Percentiles rank a stretch among this genome's conserved stretches.
These are phyloP conservation scores for Teleopsis dalmanni DNA, from an alignment of 1,140 invertebrate species.

Conservation along the genomic window DNA sequence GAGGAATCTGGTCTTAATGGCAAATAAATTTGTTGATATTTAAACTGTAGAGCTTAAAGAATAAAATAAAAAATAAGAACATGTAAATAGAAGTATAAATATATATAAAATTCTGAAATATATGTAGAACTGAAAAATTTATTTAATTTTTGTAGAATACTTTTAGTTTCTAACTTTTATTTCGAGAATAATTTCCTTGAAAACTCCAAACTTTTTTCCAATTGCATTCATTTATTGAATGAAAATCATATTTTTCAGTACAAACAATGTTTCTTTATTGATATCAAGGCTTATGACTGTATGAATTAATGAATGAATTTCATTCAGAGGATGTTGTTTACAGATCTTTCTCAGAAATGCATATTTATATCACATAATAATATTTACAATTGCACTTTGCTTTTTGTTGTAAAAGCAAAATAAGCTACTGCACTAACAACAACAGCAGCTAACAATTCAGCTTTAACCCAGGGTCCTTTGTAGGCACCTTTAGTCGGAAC, in stretches of 20 bases:
- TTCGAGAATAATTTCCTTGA: too few relatives aligned
- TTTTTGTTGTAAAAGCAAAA: constrained; percentile 75
- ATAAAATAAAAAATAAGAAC: too few relatives aligned
- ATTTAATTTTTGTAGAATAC: background rate
- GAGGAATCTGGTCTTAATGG: constrained; percentile 35
- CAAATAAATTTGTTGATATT: constrained; percentile 2
- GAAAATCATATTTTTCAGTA: too few relatives aligned
- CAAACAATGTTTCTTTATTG: too few relatives aligned
- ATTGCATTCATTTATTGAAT: too few relatives aligned
- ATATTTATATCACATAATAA: background rate
- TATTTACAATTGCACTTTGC: constrained; percentile 53
- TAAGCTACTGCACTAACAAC: constrained; percentile 75
- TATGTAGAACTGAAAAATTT: background rate
- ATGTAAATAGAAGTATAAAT: too few relatives aligned
- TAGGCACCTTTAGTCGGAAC: constrained; percentile 80
- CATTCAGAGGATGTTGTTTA: constrained; percentile 26
- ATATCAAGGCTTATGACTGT: too few relatives aligned
- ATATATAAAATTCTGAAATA: too few relatives aligned
- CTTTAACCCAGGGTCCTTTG: constrained; percentile 85
- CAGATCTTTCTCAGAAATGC: constrained; percentile 5
- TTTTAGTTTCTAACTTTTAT: too few relatives aligned
- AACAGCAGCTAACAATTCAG: constrained; percentile 78
- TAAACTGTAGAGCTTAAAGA: too few relatives aligned
- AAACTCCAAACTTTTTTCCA: too few relatives aligned
- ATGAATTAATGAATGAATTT: constrained; percentile 44